Evolutionary conservation across 2,113 vertebrate species (phyloP).

Genomic region (Syngnathoides biaculeatus): DNA sequence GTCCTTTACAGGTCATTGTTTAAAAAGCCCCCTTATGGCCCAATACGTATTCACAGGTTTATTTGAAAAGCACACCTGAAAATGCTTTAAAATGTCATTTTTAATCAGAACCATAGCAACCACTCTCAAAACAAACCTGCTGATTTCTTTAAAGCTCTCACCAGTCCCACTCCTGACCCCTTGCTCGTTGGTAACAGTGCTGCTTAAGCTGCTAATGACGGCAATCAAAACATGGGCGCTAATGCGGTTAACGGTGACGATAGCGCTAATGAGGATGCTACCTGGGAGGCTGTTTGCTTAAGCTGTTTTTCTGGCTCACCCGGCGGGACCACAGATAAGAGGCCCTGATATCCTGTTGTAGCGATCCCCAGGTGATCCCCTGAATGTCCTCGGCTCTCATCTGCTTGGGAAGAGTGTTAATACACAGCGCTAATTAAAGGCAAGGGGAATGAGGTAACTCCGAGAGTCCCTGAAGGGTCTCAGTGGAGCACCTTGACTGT

Average conservation of each 20-base stretch:
- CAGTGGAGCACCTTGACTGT: conserved; percentile 12
- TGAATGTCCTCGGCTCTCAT: conserved; percentile 43
- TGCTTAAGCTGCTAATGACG: conserved; percentile 53
- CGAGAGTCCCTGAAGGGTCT: conserved; percentile 21
- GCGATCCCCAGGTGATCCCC: conserved; percentile 38
- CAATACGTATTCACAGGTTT: too few species aligned
- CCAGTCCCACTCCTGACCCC: conserved; percentile 37
- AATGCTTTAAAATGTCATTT: too few species aligned
- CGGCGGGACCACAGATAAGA: conserved; percentile 36
- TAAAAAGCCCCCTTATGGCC: conserved; percentile 26
- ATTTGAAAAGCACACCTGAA: too few species aligned
- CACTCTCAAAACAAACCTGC: conserved; percentile 34
- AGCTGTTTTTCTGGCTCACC: conserved; percentile 63
- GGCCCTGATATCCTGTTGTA: conserved; percentile 50
- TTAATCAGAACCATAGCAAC: neutral
- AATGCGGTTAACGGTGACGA: conserved; percentile 59
- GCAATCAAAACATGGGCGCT: conserved; percentile 65
- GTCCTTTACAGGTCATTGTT: conserved; percentile 37
- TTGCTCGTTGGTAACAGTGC: conserved; percentile 39
- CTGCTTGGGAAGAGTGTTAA: conserved; percentile 55
- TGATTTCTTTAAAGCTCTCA: conserved; percentile 50
- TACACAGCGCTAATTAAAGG: conserved; percentile 68
- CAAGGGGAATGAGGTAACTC: conserved; percentile 59
- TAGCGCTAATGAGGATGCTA: conserved; percentile 63
- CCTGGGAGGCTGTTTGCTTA: conserved; percentile 69